Evolutionary conservation across 2,797 vertebrate genomes (phyloP).

Genomic region (Neomorphus geoffroyi): DNA sequence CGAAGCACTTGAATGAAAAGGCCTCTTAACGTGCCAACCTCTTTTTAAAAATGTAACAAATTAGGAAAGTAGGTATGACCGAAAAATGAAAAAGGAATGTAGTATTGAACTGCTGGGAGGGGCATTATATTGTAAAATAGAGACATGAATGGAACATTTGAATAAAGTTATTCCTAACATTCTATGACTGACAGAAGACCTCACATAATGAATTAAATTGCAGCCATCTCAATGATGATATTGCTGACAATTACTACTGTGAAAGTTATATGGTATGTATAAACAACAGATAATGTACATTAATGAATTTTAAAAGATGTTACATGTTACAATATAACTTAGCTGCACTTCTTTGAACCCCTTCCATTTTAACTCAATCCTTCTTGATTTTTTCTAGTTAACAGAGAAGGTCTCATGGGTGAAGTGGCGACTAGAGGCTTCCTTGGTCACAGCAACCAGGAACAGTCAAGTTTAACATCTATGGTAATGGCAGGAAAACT

Average conservation of each 20-base stretch:
- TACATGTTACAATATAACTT: background rate
- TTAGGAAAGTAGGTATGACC: background rate
- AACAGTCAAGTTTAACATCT: no score
- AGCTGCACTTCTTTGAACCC: background rate
- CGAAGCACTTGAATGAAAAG: background rate
- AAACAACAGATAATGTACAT: background rate
- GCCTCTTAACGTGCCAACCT: background rate
- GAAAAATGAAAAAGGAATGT: background rate
- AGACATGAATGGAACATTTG: background rate
- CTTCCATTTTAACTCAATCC: no score
- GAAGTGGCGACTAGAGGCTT: no score
- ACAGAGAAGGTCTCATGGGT: no score
- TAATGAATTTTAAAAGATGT: background rate
- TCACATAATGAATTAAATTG: background rate
- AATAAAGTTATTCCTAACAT: background rate
- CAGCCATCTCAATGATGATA: background rate
- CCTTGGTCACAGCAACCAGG: no score
- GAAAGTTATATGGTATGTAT: background rate
- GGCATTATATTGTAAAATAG: background rate
- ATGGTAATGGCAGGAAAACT: no score
- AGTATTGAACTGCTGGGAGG: background rate
- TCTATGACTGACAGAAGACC: background rate
- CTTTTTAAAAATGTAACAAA: background rate
- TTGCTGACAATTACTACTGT: background rate
- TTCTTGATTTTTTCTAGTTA: no score